phyloP scores from a whole-genome alignment of 2,113 vertebrate species.

The Caracal caracal region DNA sequence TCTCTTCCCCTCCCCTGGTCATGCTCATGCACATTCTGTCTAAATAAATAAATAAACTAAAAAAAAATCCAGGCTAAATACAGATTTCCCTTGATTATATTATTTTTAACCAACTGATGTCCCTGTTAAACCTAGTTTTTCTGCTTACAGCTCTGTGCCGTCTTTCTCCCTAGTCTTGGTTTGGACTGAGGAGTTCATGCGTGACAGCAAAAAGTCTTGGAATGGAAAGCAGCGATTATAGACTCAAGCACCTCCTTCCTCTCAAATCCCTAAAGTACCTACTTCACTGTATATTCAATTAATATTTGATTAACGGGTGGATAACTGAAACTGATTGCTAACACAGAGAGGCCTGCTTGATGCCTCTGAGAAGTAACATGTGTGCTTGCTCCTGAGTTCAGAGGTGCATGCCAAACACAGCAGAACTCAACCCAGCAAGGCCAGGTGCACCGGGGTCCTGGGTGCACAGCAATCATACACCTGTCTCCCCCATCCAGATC shows the following conservation, averaged over 20 bases:
- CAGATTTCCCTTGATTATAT: neutral
- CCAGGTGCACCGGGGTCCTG: neutral
- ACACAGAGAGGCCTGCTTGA: neutral
- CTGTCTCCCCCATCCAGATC: neutral
- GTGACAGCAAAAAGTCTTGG: neutral
- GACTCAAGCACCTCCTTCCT: neutral
- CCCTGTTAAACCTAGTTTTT: neutral
- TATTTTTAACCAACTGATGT: neutral
- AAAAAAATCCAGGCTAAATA: neutral
- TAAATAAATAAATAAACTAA: neutral
- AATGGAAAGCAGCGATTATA: neutral
- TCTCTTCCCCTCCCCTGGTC: too few species aligned
- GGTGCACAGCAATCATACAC: too few species aligned
- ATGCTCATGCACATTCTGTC: too few species aligned
- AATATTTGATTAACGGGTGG: neutral
- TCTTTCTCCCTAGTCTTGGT: neutral
- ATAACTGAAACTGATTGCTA: neutral
- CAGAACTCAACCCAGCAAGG: neutral
- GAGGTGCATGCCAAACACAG: neutral
- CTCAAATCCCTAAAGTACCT: neutral
- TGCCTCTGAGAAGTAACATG: neutral
- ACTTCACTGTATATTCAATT: neutral
- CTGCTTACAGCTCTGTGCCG: neutral
- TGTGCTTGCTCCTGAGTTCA: neutral
- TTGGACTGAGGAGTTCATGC: neutral